Evolutionary conservation across 1,140 invertebrate genomes (phyloP), one percentile per base, ranked within the genome.

Genomic region (Araneus ventricosus): DNA sequence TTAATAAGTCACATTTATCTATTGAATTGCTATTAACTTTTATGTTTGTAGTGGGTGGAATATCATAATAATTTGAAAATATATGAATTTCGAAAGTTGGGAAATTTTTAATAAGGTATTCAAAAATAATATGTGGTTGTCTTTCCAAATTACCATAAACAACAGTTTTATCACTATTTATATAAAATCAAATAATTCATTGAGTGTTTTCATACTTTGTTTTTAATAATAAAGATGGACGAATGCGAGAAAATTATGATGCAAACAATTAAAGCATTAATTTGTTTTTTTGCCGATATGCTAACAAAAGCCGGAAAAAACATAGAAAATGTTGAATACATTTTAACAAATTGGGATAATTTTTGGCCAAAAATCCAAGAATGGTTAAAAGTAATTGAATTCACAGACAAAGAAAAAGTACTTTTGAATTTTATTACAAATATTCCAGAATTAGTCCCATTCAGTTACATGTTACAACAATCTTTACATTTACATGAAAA

Each of bases 91-190:
- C n/a, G n/a, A 85, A 85, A 24, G 82, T 85, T 52, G 82, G 82
- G 57, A 17, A 85, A 24, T 85, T 85, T 85, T 52, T 85, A 20
- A 39, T 85, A 30, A 85, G 17, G 27, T 85, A 85, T 27, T 85
- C 82, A 30, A 52, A 85, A 1, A 85, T 3, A 52, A 85, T 45
- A 57, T 52, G 39, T 10, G 39, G 39, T 57, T 85, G n/a, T 30
- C 82, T 85, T 0, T 41, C 82, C 57, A 85, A 52, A 85, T 85
- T 85, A 34, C 82, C 82, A 85, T 85, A 85, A n/a, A 85, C 82
- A 4, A 85, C 27, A 1, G 41, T 85, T 85, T 85, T 85, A 52
- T 85, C 45, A 85, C 57, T 24, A 2, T 45, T 24, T 1, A 85
- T 14, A 85, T 30, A 57, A 85, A 85, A 52, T 85, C n/a, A 85